These are phyloP conservation scores for Lycopodina hypogea DNA, from an alignment of 37 sponge, comb jelly and placozoan genomes.

Conservation along the genomic window DNA sequence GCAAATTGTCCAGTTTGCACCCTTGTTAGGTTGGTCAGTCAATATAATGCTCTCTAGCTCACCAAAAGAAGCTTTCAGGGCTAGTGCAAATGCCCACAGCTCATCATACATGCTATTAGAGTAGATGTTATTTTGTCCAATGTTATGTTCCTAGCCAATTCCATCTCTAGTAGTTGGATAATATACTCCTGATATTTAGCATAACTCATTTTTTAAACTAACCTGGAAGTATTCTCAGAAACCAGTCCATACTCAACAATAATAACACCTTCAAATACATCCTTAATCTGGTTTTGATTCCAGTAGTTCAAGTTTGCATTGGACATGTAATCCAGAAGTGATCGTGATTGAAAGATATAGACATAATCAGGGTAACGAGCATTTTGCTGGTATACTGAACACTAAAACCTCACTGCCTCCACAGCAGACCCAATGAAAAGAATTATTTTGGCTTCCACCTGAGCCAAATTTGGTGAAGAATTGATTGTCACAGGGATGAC, in stretches of 20 bases:
- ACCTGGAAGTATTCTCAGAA: neutral
- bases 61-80: conserved; percentile 33
- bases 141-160: neutral
- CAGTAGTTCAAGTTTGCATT: neutral
- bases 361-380: conserved; percentile 32
- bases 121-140: conserved; percentile 3
- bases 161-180: neutral
- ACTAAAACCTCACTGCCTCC: conserved; percentile 18
- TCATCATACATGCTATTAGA: conserved; percentile 37
- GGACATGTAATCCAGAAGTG: neutral
- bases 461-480: neutral
- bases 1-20: neutral
- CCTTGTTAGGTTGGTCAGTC: neutral
- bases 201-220: conserved; percentile 21
- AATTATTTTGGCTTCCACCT: conserved; percentile 12
- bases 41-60: neutral
- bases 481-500: neutral
- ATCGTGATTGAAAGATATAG: conserved; percentile 22
- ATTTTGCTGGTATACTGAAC: conserved; percentile 14
- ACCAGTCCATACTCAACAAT: neutral
- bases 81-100: conserved; percentile 50
- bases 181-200: conserved; percentile 30
- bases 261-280: conserved; percentile 26
- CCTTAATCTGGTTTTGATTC: conserved; percentile 4
- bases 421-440: neutral